These are phyloP conservation scores for Amblyraja radiata DNA, from an alignment of 2,797 vertebrate species.

Conservation along the genomic window DNA sequence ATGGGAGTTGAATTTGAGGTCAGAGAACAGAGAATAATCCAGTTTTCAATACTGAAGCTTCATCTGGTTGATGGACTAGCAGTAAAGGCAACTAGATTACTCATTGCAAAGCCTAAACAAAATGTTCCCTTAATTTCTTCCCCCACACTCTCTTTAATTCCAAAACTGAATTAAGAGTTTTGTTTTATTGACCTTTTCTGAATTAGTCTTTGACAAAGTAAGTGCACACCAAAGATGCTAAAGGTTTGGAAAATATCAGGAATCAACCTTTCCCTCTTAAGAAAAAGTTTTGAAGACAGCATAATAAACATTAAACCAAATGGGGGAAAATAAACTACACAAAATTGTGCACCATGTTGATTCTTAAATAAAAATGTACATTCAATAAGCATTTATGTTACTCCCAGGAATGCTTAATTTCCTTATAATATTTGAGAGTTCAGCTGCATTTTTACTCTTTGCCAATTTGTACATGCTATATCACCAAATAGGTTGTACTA, in stretches of 20 bases:
- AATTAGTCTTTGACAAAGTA: background rate
- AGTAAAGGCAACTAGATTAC: background rate
- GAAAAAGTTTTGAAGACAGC: background rate
- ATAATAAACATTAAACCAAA: background rate
- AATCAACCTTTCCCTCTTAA: background rate
- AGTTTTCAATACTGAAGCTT: background rate
- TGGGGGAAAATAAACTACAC: background rate
- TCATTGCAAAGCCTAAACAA: background rate
- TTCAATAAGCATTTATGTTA: background rate
- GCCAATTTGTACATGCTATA: background rate
- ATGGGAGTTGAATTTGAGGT: constrained; percentile 1
- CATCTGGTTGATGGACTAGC: background rate
- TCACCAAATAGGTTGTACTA: background rate
- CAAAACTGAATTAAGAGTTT: background rate
- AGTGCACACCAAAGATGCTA: background rate
- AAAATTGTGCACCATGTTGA: background rate
- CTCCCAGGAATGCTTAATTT: background rate
- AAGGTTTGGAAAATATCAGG: background rate
- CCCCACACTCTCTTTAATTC: background rate
- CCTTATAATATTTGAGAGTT: background rate
- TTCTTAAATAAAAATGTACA: background rate
- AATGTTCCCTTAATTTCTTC: background rate
- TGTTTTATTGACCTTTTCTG: background rate
- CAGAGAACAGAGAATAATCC: background rate
- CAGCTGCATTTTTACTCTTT: background rate